phyloP scores from a whole-genome alignment of 2,888 invertebrate species.

The Acanthococcus lagerstroemiae region DNA sequence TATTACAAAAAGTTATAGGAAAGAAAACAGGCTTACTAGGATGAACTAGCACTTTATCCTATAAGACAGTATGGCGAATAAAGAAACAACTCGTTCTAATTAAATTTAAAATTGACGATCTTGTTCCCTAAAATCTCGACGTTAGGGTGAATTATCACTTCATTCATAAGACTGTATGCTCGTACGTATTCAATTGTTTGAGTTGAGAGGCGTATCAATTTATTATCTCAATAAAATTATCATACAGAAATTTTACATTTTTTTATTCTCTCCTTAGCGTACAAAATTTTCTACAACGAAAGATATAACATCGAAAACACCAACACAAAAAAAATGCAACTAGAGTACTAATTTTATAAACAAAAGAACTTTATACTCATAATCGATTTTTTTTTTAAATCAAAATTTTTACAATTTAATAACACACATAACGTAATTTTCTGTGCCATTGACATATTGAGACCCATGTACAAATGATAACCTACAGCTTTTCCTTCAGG shows the following conservation, averaged over 20 bases:
- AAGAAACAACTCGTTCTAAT: too few relatives aligned
- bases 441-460: background rate
- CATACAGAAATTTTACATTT: too few relatives aligned
- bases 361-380: background rate
- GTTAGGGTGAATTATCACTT: too few relatives aligned
- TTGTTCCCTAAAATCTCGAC: too few relatives aligned
- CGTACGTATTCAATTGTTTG: too few relatives aligned
- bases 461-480: constrained; percentile 2
- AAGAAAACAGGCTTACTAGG: too few relatives aligned
- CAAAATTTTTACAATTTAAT: background rate
- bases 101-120: too few relatives aligned
- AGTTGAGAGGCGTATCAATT: background rate
- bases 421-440: constrained; percentile 1
- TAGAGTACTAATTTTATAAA: constrained; percentile 2
- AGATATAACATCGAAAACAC: constrained; percentile 4
- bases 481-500: background rate
- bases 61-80: too few relatives aligned
- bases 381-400: constrained; percentile 2
- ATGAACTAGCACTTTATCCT: too few relatives aligned
- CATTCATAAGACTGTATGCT: too few relatives aligned
- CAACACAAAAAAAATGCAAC: background rate
- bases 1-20: too few relatives aligned
- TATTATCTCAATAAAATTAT: background rate
- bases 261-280: background rate
- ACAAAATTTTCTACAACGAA: too few relatives aligned